phyloP scores from a whole-genome alignment of 2,888 invertebrate species.

The Eurytoma adleriae region DNA sequence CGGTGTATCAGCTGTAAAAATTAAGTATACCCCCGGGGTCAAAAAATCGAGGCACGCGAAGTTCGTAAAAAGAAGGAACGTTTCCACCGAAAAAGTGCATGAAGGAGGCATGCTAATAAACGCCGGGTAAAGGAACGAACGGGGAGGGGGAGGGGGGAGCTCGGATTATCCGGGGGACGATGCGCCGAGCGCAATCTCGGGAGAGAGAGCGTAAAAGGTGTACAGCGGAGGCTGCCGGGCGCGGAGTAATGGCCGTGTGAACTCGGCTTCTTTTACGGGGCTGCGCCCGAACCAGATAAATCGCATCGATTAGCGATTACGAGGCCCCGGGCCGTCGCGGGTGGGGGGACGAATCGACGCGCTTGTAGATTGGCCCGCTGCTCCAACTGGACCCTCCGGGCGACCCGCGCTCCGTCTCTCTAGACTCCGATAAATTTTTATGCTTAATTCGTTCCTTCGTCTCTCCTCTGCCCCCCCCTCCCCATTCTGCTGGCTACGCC shows the following conservation, averaged over 20 bases:
- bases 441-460: conserved; percentile 34
- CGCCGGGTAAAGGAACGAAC: neutral
- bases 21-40: conserved; percentile 17
- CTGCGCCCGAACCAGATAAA: conserved; percentile 60
- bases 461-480: neutral
- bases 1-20: conserved; percentile 13
- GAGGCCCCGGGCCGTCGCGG: conserved; percentile 4
- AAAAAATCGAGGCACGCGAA: conserved; percentile 12
- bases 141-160: neutral
- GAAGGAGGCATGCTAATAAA: neutral
- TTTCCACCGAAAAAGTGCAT: neutral
- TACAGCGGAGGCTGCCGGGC: conserved; percentile 8
- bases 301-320: conserved; percentile 65
- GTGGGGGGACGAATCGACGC: neutral
- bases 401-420: conserved; percentile 6
- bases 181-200: neutral
- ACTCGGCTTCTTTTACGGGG: conserved; percentile 36
- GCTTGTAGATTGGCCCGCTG: neutral
- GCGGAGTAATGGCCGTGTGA: conserved; percentile 47
- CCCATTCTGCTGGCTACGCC: neutral
- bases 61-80: neutral
- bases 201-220: conserved; percentile 7
- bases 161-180: conserved; percentile 5
- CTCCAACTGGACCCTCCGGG: conserved; percentile 14
- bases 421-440: conserved; percentile 41